Percentiles rank a stretch among this genome's conserved stretches.
phyloP scores from a whole-genome alignment of 2,888 invertebrate genomes.

The Azorinus chamasolen region DNA sequence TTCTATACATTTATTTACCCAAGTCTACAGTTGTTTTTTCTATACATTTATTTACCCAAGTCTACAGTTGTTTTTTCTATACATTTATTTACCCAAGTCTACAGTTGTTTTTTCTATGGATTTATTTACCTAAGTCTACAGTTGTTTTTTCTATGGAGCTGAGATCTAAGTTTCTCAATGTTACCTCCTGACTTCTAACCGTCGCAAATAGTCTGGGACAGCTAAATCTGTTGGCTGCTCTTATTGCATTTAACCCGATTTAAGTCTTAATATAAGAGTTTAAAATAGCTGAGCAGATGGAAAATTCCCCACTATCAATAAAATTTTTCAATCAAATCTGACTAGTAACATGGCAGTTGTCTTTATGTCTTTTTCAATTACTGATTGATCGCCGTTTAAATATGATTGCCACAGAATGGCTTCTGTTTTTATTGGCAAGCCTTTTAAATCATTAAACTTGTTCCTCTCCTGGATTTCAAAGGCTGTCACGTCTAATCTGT shows the following conservation, averaged over 20 bases:
- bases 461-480: constrained; percentile 60
- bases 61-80: too few species aligned
- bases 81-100: too few species aligned
- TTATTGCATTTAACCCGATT: background rate
- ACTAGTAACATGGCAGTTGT: constrained; percentile 46
- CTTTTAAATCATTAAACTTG: constrained; percentile 36
- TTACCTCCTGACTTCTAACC: too few species aligned
- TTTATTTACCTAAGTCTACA: too few species aligned
- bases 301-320: constrained; percentile 50
- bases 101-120: too few species aligned
- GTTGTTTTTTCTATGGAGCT: too few species aligned
- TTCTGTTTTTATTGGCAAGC: constrained; percentile 25
- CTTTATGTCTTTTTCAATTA: constrained; percentile 34
- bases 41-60: too few species aligned
- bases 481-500: constrained; percentile 61
- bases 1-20: too few species aligned
- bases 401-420: constrained; percentile 50
- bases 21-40: too few species aligned
- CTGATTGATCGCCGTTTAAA: constrained; percentile 40
- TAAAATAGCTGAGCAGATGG: constrained; percentile 48
- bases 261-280: constrained; percentile 50
- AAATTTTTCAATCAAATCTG: constrained; percentile 41
- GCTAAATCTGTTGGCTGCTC: too few species aligned
- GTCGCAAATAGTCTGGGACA: too few species aligned
- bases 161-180: too few species aligned